Base-by-base conservation (phyloP, 2,888 invertebrate species). In the Onchidella celtica region DNA sequence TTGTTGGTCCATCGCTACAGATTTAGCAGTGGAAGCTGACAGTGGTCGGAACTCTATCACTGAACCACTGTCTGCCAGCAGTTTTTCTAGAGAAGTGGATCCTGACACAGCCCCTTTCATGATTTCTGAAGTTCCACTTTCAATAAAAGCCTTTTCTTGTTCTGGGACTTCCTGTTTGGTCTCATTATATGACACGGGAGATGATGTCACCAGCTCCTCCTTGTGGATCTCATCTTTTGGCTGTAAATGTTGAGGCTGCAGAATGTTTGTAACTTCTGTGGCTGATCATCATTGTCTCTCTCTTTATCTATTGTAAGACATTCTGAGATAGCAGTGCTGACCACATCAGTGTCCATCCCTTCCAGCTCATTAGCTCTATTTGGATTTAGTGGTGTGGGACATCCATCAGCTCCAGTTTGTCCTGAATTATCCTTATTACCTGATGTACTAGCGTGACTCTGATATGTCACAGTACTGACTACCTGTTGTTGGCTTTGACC, bases 301-400 rank as follows among this genome's bases (percentile, higher is more conserved):
- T n/a, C n/a, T n/a, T n/a, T n/a, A n/a, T n/a, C n/a, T n/a, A n/a
- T n/a, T n/a, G n/a, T n/a, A n/a, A n/a, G n/a, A n/a, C n/a, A n/a
- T n/a, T n/a, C n/a, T n/a, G n/a, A n/a, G n/a, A n/a, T n/a, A n/a
- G n/a, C n/a, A n/a, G n/a, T n/a, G n/a, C n/a, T n/a, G n/a, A n/a
- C n/a, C n/a, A n/a, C n/a, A n/a, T 81, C 81, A 40, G 69, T 57
- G 24, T 81, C 81, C 27, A 74, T 24, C 17, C 68, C 68, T 14
- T 68, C 74, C 65, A 65, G 24, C 27, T 79, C 79, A 65, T 73
- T 72, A 38, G 72, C 79, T 40, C 79, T 61, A 17, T 47, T 61
- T 0, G 27, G 69, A 40, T 57, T 61, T 17, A 24, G 29, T 36
- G n/a, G 32, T 3, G 32, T 32, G 24, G 17, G 21, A 4, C 36